Evolutionary conservation across 2,113 vertebrate species (phyloP), one percentile per base, ranked within the genome.

Genomic region (Prunella fulvescens): DNA sequence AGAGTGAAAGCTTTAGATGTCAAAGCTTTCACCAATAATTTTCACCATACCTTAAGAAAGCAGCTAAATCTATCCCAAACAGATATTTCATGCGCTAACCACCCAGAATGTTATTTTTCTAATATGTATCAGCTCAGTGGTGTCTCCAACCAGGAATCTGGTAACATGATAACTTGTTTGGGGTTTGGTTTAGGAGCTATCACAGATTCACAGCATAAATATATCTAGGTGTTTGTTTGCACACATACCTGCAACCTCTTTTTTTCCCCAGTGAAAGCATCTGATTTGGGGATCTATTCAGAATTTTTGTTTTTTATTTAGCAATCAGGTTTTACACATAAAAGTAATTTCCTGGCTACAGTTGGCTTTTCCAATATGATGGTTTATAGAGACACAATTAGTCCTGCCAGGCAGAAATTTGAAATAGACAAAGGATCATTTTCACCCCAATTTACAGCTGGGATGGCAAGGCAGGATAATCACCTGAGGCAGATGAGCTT

Each of bases 341-440:
- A 28, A 78, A 78, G 39, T 40, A 3, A 33, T 29, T 57, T 85
- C 26, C 66, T 23, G 25, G 40, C 47, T 58, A 22, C 16, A 40
- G 51, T 13, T 14, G 1, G 10, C 45, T 78, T 80, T 83, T 61
- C 42, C 26, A 84, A 11, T 81, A 71, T 14, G 28, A 44, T 3
- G 4, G 37, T 25, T 11, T 2, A 74, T 37, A 17, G 18, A 66
- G 19, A 64, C 16, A 4, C 25, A 6, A 1, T 2, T 23, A 7
- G 10, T 62, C 53, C 39, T 54, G 37, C 44, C 65, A 37, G 50
- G 28, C 81, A 47, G 28, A 77, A 39, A 25, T 14, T 62, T 37
- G 29, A 61, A 53, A 42, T 33, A 40, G 26, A 24, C 61, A 45
- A 48, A 44, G 44, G 33, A 58, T 29, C 35, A 47, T 56, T 89